Percentiles rank a stretch among this genome's conserved stretches.
Evolutionary conservation across 2,888 invertebrate species (phyloP).

Genomic region (Phyllotreta cruciferae): DNA sequence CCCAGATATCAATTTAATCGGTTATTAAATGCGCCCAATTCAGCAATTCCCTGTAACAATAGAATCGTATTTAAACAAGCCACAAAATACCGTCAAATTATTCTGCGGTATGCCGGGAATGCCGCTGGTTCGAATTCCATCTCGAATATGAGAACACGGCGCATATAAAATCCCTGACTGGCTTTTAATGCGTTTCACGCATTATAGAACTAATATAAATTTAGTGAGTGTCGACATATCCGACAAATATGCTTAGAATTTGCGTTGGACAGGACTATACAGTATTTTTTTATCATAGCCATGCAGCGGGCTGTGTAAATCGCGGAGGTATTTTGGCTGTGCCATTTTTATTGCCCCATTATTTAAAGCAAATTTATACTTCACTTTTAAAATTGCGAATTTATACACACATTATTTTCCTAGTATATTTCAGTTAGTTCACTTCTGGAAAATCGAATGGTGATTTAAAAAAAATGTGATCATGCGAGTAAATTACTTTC

Average conservation of each 20-base stretch:
- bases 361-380: slow-evolving; percentile 23
- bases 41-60: slow-evolving; percentile 23
- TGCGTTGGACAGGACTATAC: slow-evolving; percentile 4
- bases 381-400: slow-evolving; percentile 19
- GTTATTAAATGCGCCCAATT: slow-evolving; percentile 27
- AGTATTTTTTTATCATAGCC: slow-evolving; percentile 17
- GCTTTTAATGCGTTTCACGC: background rate
- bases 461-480: too few species aligned
- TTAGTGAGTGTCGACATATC: slow-evolving; percentile 11
- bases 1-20: slow-evolving; percentile 28
- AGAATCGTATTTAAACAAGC: slow-evolving; percentile 25
- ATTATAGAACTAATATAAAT: slow-evolving; percentile 8
- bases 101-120: slow-evolving; percentile 24
- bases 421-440: too few species aligned
- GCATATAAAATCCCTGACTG: slow-evolving; percentile 3
- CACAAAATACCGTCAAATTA: slow-evolving; percentile 24
- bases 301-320: slow-evolving; percentile 19
- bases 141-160: slow-evolving; percentile 13
- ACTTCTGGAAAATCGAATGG: too few species aligned
- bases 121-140: slow-evolving; percentile 19
- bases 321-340: slow-evolving; percentile 22
- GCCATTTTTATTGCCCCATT: slow-evolving; percentile 29
- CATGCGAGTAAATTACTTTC: too few species aligned
- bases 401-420: background rate
- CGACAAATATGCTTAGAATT: slow-evolving; percentile 18